Evolutionary conservation across 2,797 vertebrate genomes (phyloP).

Genomic region (Harpagifer antarcticus): DNA sequence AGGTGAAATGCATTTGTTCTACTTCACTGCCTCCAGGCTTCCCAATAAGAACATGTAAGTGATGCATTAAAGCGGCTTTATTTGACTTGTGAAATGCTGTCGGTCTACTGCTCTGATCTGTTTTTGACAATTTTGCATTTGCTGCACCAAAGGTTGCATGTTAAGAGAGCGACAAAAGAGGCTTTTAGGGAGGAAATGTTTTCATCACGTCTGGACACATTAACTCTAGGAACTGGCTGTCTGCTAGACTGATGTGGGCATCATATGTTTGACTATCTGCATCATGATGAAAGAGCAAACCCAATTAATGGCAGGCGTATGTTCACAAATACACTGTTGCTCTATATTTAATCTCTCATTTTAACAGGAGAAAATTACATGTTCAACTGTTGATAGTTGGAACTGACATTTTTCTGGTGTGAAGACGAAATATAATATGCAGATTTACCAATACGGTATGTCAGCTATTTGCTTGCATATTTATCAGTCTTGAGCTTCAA

Average conservation of each 20-base stretch:
- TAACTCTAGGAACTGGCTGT: conserved; percentile 12
- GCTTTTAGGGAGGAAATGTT: conserved; percentile 38
- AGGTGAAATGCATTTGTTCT: conserved; percentile 48
- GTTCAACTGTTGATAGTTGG: background rate
- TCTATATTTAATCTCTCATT: background rate
- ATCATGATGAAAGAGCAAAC: background rate
- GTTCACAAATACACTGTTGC: background rate
- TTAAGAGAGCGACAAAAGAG: conserved; percentile 42
- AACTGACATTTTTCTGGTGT: background rate
- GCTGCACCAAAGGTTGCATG: conserved; percentile 34
- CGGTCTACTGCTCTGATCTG: conserved; percentile 54
- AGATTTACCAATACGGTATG: background rate
- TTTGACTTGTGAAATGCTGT: conserved; percentile 60
- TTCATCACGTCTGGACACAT: conserved; percentile 49
- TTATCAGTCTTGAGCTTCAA: background rate
- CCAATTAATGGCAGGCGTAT: conserved; percentile 1
- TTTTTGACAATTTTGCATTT: conserved; percentile 48
- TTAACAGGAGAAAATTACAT: background rate
- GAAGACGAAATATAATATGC: background rate
- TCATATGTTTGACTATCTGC: background rate
- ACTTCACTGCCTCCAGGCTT: conserved; percentile 30
- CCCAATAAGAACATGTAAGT: conserved; percentile 46
- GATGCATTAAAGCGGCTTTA: conserved; percentile 48
- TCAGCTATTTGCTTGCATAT: background rate
- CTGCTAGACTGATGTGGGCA: conserved; percentile 1